Evolutionary conservation across 2,113 vertebrate genomes (phyloP), one percentile per base, ranked within the genome.

Genomic region (Caracal caracal): DNA sequence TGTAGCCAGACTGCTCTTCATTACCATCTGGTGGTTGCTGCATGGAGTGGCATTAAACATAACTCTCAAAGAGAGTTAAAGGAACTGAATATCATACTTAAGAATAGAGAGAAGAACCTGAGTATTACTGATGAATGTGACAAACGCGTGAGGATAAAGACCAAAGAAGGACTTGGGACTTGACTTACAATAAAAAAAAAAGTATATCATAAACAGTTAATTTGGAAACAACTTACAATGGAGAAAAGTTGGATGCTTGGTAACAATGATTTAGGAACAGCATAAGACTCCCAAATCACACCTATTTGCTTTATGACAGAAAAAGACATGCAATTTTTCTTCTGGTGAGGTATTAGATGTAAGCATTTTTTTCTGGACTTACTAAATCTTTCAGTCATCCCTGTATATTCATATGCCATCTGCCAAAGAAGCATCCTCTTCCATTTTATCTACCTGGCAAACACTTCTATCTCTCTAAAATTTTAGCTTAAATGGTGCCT

Each of bases 1-100:
- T 0, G 7, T 78, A 98, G n/a, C 65, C 96, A 97, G 66, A 61
- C 92, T 99, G 98, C 98, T 99, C 99, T 99, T 98, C 98, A 97
- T 99, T 98, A 98, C 98, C 98, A 98, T 98, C 98, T 99, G 98
- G 97, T 98, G 99, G 98, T 86, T 98, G 93, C 96, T 98, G 84
- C 43, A 24, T 53, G 94, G 91, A 98, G 97, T 96, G 95, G 90
- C 98, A 98, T 97, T 98, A 97, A 81, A 94, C 51, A 68, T n/a
- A 33, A 92, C 84, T 98, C 91, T 79, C 75, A 97, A 95, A 95
- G 71, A 89, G 63, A 90, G 56, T 92, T 85, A 84, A 65, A 65
- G 33, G 20, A 68, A 89, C 49, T 75, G 95, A 90, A 35, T 90
- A 13, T 8, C 28, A n/a, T 65, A 15, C 37, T n/a, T 37, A 20